Base-by-base conservation (phyloP, 2,113 vertebrate genomes). In the Amphilophus citrinellus region DNA sequence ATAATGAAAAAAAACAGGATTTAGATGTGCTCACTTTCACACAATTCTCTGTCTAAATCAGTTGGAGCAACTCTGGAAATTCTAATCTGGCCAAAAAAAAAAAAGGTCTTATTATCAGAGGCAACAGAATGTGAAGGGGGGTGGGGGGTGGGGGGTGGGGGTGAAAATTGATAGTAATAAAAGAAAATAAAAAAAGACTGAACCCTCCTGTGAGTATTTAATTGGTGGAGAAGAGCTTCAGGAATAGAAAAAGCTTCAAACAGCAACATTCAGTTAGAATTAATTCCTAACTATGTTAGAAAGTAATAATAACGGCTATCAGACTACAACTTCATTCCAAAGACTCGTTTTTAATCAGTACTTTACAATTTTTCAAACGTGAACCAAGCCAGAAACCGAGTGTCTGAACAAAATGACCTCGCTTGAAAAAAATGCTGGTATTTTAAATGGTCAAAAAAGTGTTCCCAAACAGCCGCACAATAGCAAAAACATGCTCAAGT, bases 371-470 rank as follows among this genome's bases (percentile, higher is more conserved):
- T 24, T 30, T 62, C 20, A 44, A 44, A 35, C 10, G 8, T 44
- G 15, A 5, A n/a, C 17, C 17, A 10, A 50, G 11, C 22, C 47
- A 77, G 71, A n/a, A 42, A 30, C 10, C 1, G 2, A 4, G n/a
- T 4, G 24, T 63, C 82, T 22, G 37, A 37, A 39, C 68, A 61
- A 60, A 73, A 65, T 83, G 47, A 85, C 44, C 30, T 83, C 10
- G 76, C 37, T 50, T n/a, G 17, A 78, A 18, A 83, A 83, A 71
- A 78, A 88, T 87, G 63, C 66, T 84, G 27, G 57, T 68, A 66
- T 77, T 80, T 62, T 22, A n/a, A 76, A 58, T 35, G 37, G 37
- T 32, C 8, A n/a, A n/a, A 53, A 61, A 65, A 14, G 83, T 20
- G 71, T 77, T 84, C 79, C 71, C 61, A 63, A 20, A 50, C 61